Conservation (phyloP, 2,113 vertebrate genomes). For the Brienomyrus longianalis region DNA sequence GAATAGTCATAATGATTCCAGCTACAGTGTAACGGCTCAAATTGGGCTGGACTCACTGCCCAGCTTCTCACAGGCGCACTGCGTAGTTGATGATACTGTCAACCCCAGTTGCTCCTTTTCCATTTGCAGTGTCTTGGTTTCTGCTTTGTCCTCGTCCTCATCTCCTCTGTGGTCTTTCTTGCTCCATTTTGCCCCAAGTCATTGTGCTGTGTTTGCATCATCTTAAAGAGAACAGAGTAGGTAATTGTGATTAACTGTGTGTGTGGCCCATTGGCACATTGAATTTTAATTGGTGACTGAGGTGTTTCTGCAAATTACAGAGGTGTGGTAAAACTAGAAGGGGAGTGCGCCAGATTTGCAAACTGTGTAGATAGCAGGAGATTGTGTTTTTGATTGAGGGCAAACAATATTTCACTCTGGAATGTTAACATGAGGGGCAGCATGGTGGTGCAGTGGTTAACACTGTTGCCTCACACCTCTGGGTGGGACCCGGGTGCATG, state of each 20-base stretch:
- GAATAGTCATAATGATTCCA: background rate
- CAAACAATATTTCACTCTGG: background rate
- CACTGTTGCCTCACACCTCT: no score
- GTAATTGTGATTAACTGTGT: no score
- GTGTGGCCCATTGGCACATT: no score
- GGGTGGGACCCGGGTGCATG: no score
- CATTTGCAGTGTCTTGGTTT: background rate
- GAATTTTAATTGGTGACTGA: background rate
- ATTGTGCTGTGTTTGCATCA: no score
- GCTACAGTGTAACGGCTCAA: background rate
- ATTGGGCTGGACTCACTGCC: background rate
- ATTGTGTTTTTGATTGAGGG: background rate
- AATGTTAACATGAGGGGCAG: background rate
- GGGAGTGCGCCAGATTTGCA: background rate
- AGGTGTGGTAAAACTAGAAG: background rate
- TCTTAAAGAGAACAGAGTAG: no score
- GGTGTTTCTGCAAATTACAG: background rate
- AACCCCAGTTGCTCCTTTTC: background rate
- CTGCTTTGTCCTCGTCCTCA: background rate
- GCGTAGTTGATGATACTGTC: background rate
- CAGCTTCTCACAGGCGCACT: background rate
- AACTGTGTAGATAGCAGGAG: background rate
- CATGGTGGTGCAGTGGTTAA: no score
- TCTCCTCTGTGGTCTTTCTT: no score
- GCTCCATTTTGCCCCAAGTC: no score